Percentiles rank a stretch among this genome's conserved stretches.
Evolutionary conservation across 2,113 vertebrate genomes (phyloP).

Genomic region (Sebastes schlegelii): DNA sequence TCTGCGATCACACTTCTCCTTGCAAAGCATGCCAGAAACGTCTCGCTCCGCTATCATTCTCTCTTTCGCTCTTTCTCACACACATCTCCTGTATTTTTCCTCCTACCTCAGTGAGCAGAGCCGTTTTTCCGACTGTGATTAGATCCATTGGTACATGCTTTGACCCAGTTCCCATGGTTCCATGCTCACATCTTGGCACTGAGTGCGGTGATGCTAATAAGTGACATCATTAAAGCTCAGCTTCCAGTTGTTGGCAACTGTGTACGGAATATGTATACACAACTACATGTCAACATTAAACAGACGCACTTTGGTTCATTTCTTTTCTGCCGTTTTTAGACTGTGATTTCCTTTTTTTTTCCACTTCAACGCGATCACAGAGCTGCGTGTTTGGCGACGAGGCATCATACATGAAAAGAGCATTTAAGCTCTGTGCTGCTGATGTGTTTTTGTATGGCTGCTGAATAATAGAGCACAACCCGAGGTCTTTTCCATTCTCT

Average conservation of each 20-base stretch:
- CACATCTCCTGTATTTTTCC: slow-evolving; percentile 60
- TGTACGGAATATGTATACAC: slow-evolving; percentile 20
- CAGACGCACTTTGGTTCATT: neutral
- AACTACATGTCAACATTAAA: slow-evolving; percentile 16
- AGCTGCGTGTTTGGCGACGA: neutral
- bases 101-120: slow-evolving; percentile 40
- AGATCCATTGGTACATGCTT: slow-evolving; percentile 66
- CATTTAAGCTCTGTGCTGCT: slow-evolving; percentile 19
- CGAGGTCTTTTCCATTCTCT: slow-evolving; percentile 59
- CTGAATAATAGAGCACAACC: slow-evolving; percentile 42
- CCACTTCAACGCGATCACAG: neutral
- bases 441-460: slow-evolving; percentile 21
- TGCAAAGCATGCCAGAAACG: slow-evolving; percentile 59
- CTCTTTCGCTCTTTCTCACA: slow-evolving; percentile 8
- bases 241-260: slow-evolving; percentile 26
- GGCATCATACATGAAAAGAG: slow-evolving; percentile 18
- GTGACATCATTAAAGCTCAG: slow-evolving; percentile 49
- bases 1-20: slow-evolving; percentile 59
- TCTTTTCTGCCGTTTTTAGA: slow-evolving; percentile 5
- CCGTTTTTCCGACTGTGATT: slow-evolving; percentile 69
- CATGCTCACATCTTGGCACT: slow-evolving; percentile 64
- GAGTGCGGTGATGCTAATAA: slow-evolving; percentile 47
- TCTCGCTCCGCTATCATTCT: slow-evolving; percentile 25
- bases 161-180: slow-evolving; percentile 81
- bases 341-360: neutral